Percentiles rank a stretch among this genome's conserved stretches.
These are phyloP conservation scores for Spisula solida DNA, from an alignment of 2,888 invertebrate genomes.

Conservation along the genomic window DNA sequence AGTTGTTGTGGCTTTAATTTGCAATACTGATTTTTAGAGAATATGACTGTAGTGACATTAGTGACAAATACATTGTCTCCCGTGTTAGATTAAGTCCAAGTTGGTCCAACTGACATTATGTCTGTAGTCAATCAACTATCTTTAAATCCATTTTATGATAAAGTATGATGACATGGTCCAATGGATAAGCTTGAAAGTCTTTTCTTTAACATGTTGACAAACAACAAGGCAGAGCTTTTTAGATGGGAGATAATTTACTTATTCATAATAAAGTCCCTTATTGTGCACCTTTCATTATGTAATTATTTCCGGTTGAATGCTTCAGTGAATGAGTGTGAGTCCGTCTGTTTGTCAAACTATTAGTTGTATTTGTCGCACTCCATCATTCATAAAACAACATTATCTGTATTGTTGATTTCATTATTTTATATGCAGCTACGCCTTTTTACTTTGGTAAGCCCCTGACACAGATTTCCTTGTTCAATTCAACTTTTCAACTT, in stretches of 20 bases:
- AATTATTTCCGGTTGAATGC: neutral
- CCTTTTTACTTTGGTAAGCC: constrained; percentile 63
- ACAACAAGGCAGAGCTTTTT: no score
- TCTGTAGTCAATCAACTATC: no score
- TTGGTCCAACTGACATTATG: no score
- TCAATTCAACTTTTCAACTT: constrained; percentile 9
- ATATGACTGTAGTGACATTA: no score
- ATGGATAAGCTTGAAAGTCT: no score
- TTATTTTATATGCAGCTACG: constrained; percentile 54
- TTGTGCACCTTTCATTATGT: neutral
- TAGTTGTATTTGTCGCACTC: constrained; percentile 1
- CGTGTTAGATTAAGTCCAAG: no score
- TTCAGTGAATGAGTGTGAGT: neutral
- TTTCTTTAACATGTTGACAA: no score
- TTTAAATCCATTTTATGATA: no score
- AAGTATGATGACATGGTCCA: no score
- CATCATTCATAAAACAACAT: neutral
- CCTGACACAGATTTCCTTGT: constrained; percentile 24
- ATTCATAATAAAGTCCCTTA: neutral
- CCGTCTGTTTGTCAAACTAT: neutral
- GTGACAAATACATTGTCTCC: no score
- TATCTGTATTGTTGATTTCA: constrained; percentile 4
- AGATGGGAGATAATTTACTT: neutral
- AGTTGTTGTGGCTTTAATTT: no score
- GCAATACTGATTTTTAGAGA: no score